Conservation (phyloP, 2,888 invertebrate genomes). For the Tetragnatha montana region DNA sequence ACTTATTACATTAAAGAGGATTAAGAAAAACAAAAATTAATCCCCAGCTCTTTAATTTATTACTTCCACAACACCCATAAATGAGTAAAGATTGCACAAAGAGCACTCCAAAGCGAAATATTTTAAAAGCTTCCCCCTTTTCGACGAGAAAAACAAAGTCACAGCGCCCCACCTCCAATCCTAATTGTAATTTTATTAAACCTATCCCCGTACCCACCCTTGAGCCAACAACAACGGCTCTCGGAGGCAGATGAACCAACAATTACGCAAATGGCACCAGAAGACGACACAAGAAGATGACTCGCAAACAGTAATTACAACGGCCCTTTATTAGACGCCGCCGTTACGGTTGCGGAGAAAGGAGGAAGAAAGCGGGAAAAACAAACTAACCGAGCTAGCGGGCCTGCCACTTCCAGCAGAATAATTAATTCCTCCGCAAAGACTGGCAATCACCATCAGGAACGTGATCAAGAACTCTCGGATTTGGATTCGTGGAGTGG, state of each 20-base stretch:
- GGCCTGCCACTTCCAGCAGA: slow-evolving; percentile 19
- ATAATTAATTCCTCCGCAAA: slow-evolving; percentile 35
- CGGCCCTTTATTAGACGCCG: neutral
- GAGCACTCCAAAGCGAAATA: no score
- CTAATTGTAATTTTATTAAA: slow-evolving; percentile 6
- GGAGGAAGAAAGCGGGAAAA: neutral
- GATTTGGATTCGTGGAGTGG: slow-evolving; percentile 38
- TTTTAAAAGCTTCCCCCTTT: no score
- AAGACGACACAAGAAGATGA: neutral
- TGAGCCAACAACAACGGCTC: neutral
- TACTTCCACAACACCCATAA: no score
- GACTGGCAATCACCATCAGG: slow-evolving; percentile 6
- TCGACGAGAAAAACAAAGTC: neutral
- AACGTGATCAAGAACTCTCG: slow-evolving; percentile 33
- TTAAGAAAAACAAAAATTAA: no score
- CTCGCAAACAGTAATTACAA: slow-evolving; percentile 34
- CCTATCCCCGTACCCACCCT: neutral
- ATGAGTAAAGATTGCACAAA: no score
- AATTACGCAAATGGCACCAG: slow-evolving; percentile 25
- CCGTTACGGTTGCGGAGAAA: neutral
- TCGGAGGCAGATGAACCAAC: neutral
- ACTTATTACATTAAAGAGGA: no score
- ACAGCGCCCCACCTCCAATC: neutral
- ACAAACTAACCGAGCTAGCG: neutral
- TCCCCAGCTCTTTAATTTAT: no score